These are phyloP conservation scores for Lucilia sericata DNA, from an alignment of 1,140 invertebrate genomes.

Conservation along the genomic window DNA sequence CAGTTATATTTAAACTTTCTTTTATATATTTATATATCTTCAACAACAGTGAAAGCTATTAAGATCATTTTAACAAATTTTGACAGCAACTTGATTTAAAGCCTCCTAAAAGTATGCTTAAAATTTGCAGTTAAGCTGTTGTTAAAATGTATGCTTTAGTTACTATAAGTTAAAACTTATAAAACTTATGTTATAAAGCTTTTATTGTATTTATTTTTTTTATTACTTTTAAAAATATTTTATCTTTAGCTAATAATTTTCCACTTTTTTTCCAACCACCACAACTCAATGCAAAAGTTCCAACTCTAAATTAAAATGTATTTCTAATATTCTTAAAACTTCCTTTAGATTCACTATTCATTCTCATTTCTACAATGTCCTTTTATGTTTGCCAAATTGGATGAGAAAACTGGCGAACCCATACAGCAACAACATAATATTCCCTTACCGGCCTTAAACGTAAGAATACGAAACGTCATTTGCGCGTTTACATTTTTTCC, in stretches of 20 bases:
- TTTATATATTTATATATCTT: too few relatives aligned
- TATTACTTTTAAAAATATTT: too few relatives aligned
- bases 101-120: not conserved
- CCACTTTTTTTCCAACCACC: too few relatives aligned
- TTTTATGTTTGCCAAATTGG: conserved; percentile 72
- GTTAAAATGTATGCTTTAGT: too few relatives aligned
- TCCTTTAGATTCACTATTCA: conserved; percentile 76
- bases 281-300: too few relatives aligned
- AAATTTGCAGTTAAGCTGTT: too few relatives aligned
- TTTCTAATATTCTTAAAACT: not conserved
- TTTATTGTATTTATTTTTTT: too few relatives aligned
- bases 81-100: not conserved
- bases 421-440: conserved; percentile 70
- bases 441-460: conserved; percentile 79
- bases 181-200: too few relatives aligned
- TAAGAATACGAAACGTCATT: conserved; percentile 68
- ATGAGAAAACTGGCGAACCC: conserved; percentile 72
- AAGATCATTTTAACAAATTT: not conserved
- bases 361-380: conserved; percentile 78
- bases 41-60: not conserved
- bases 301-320: not conserved
- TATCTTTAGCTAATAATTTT: too few relatives aligned
- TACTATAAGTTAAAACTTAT: too few relatives aligned
- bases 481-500: not conserved
- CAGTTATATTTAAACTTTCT: not conserved